Evolutionary conservation across 2,797 vertebrate species (phyloP).

Genomic region (Centroberyx gerrardi): DNA sequence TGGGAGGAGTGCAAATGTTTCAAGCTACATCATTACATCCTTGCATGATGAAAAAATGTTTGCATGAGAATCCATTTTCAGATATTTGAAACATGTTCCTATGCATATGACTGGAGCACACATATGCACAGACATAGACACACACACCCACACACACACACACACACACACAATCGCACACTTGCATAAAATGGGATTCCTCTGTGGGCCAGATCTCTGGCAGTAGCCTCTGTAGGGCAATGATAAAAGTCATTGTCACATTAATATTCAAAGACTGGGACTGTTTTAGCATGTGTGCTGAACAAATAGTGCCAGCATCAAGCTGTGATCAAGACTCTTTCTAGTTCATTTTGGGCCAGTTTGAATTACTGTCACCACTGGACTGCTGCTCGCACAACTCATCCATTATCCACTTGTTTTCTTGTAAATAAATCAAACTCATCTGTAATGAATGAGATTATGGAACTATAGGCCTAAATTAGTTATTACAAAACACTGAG

Average conservation of each 20-base stretch:
- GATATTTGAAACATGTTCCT: not conserved
- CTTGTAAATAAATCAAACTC: conserved; percentile 72
- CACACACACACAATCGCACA: not conserved
- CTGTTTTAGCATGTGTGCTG: conserved; percentile 55
- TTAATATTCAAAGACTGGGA: conserved; percentile 76
- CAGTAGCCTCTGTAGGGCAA: conserved; percentile 42
- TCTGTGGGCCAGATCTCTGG: conserved; percentile 48
- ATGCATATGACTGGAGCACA: conserved; percentile 2
- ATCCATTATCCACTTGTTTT: conserved; percentile 74
- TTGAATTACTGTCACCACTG: conserved; percentile 59
- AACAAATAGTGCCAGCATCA: conserved; percentile 75
- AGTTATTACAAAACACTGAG: conserved; percentile 67
- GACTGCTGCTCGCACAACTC: conserved; percentile 59
- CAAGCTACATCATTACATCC: not conserved
- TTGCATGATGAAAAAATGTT: conserved; percentile 27
- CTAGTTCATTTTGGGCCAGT: conserved; percentile 64
- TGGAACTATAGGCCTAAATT: conserved; percentile 58
- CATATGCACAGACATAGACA: conserved; percentile 6
- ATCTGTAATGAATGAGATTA: conserved; percentile 59
- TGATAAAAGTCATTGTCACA: conserved; percentile 72
- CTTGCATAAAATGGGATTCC: conserved; percentile 32
- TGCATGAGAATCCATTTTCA: conserved; percentile 47
- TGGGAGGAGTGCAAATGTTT: conserved; percentile 27
- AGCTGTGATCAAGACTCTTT: conserved; percentile 74
- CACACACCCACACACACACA: not conserved